Evolutionary conservation across 2,113 vertebrate genomes (phyloP).

Genomic region (Hydrochoerus hydrochaeris): DNA sequence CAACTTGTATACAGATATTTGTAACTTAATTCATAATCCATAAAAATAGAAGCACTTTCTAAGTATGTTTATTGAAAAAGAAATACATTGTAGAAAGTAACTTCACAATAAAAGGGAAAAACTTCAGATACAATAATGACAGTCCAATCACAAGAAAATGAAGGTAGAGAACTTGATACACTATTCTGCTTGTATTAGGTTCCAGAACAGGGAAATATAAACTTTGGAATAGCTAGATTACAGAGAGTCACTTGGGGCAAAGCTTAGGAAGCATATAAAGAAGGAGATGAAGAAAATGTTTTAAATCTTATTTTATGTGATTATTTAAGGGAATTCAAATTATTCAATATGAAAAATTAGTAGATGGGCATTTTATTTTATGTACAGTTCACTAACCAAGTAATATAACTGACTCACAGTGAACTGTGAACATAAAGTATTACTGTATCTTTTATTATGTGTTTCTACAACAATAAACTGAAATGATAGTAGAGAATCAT

Average conservation of each 20-base stretch:
- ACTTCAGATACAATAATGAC: too few relatives aligned
- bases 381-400: not conserved
- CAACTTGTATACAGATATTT: not conserved
- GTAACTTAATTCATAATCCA: not conserved
- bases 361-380: not conserved
- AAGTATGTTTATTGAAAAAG: not conserved
- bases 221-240: not conserved
- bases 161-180: not conserved
- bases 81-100: not conserved
- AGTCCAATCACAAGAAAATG: not conserved
- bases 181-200: not conserved
- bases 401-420: not conserved
- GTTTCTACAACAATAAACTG: not conserved
- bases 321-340: not conserved
- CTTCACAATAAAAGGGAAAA: not conserved
- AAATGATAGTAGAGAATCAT: not conserved
- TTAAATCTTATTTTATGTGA: not conserved
- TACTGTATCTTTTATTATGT: not conserved
- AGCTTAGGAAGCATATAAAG: not conserved
- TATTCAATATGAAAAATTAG: not conserved
- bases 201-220: not conserved
- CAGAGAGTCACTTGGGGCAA: too few relatives aligned
- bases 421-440: not conserved
- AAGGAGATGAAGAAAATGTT: not conserved
- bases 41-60: not conserved